Percentiles rank a stretch among this genome's conserved stretches.
phyloP scores from a whole-genome alignment of 2,888 invertebrate genomes.

The Lymantria dispar region DNA sequence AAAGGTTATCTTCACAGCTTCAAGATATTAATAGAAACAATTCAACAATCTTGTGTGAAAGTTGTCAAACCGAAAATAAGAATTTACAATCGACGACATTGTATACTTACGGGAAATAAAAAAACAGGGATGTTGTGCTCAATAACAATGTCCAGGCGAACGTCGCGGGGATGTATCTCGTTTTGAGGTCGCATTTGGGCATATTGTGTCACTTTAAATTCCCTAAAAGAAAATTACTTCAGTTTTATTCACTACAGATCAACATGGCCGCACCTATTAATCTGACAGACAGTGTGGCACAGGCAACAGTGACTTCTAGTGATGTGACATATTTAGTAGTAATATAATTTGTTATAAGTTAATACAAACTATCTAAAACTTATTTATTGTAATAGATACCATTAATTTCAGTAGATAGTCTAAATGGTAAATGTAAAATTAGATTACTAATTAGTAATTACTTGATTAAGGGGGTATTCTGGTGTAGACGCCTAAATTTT shows the following conservation, averaged over 20 bases:
- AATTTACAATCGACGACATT: slow-evolving; percentile 64
- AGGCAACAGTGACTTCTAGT: slow-evolving; percentile 34
- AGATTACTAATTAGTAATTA: too few relatives aligned
- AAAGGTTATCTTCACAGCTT: slow-evolving; percentile 50
- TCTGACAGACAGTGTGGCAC: slow-evolving; percentile 60
- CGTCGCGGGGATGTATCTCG: slow-evolving; percentile 98
- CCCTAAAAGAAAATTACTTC: slow-evolving; percentile 72
- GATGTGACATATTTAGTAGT: slow-evolving; percentile 7
- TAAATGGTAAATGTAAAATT: too few relatives aligned
- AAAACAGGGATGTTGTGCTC: slow-evolving; percentile 96
- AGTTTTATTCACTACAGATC: slow-evolving; percentile 80
- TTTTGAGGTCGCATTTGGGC: slow-evolving; percentile 98
- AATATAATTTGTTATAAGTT: not conserved
- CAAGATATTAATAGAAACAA: slow-evolving; percentile 71
- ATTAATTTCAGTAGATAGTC: too few relatives aligned
- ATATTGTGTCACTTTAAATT: slow-evolving; percentile 84
- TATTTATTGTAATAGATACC: too few relatives aligned
- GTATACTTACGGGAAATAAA: slow-evolving; percentile 97
- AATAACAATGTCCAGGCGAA: slow-evolving; percentile 98
- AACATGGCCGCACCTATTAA: slow-evolving; percentile 85
- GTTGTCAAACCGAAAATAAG: slow-evolving; percentile 73
- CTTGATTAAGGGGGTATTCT: too few relatives aligned
- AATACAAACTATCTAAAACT: too few relatives aligned
- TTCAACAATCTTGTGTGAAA: slow-evolving; percentile 72
- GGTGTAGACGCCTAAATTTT: too few relatives aligned